Conservation (phyloP, 2,888 invertebrate species). For the Habrosyne pyritoides region DNA sequence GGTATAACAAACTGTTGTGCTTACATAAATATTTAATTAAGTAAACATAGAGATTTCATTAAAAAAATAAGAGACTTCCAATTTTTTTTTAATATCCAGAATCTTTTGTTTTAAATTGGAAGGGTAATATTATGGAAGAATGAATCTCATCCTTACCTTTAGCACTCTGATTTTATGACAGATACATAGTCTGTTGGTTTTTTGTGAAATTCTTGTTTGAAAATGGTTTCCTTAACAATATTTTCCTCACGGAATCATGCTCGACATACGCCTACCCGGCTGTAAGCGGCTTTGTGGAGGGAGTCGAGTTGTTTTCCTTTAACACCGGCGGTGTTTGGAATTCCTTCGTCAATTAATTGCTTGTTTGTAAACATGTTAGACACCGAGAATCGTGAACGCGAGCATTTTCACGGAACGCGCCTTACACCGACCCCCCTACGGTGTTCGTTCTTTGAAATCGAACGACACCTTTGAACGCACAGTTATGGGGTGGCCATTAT, state of each 20-base stretch:
- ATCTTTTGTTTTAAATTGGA: too few species aligned
- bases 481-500: constrained; percentile 28
- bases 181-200: too few species aligned
- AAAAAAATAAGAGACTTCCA: constrained; percentile 52
- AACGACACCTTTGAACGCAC: constrained; percentile 48
- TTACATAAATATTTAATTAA: constrained; percentile 48
- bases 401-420: constrained; percentile 66
- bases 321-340: constrained; percentile 66
- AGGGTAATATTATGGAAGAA: not conserved
- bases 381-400: constrained; percentile 52
- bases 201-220: too few species aligned
- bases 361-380: constrained; percentile 73
- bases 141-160: too few species aligned
- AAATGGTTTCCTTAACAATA: not conserved
- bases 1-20: constrained; percentile 20
- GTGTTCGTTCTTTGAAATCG: constrained; percentile 48
- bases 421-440: constrained; percentile 45
- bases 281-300: constrained; percentile 40
- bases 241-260: constrained; percentile 33
- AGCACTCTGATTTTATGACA: too few species aligned
- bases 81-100: too few species aligned
- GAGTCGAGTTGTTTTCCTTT: constrained; percentile 63
- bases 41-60: constrained; percentile 52
- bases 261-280: constrained; percentile 28
- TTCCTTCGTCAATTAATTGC: constrained; percentile 74